Base-by-base conservation (phyloP, 30 jellyfish, hydroid and myxozoan species). In the Hydractinia symbiolongicarpus region DNA sequence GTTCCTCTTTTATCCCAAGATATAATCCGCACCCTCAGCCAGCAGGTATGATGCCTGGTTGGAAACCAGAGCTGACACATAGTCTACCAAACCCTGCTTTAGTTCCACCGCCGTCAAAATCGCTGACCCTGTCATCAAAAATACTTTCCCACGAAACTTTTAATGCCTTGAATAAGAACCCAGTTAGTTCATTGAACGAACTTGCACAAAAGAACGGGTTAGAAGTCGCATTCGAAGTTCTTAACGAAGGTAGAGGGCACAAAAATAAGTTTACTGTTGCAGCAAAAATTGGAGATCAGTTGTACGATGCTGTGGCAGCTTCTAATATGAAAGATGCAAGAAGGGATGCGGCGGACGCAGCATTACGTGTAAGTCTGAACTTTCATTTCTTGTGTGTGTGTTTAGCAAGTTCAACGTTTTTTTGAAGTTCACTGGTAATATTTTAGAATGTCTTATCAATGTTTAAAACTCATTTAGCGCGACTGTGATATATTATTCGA, bases 261-360 rank as follows among this genome's bases (percentile, higher is more conserved):
- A 50, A 58, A 15, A 81, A 86, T 64, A 83, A 73, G 74, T 91
- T 91, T 80, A 61, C 83, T 21, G 93, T 91, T 7, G 95, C 96
- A 16, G 98, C 81, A 19, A 86, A 71, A 11, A 44, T 91, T 78
- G 87, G 90, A 15, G 96, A 83, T n/a, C 79, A 60, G 54, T 79
- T 91, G 95, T 91, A 86, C 69, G 73, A 83, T 76, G 98, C 98
- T 4, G 98, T 82, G 62, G 81, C 95, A 15, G 96, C 96, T 0
- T 86, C 91, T 10, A 91, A 86, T 67, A 86, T 86, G 95, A 91
- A 91, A 66, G 98, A 91, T 50, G 96, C 98, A 9, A 78, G 84
- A 67, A 68, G 91, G 30, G 95, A 91, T 50, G 98, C 98, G 5
- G 98, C 98, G 9, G 98, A 91, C 83, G 88, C 83, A n/a, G 98